Conservation (phyloP, 2,113 vertebrate species). For the Jacana jacana region DNA sequence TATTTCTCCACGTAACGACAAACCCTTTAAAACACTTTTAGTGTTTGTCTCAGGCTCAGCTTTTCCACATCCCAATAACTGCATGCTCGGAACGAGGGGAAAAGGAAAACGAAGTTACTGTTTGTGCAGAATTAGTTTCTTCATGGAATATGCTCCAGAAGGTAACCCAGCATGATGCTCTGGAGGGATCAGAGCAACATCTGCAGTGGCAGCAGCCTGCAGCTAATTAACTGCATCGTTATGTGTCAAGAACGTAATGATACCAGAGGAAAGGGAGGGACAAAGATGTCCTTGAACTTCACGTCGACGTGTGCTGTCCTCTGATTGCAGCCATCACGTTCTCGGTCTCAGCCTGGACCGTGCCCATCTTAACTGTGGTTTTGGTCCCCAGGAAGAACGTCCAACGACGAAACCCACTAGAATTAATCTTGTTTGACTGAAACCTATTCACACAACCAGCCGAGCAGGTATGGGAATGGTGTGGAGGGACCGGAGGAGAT, state of each 20-base stretch:
- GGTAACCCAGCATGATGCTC: neutral
- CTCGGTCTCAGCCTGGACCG: neutral
- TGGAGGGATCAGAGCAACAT: neutral
- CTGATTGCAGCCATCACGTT: neutral
- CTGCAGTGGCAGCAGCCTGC: neutral
- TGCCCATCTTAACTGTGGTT: neutral
- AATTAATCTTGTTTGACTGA: neutral
- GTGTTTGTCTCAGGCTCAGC: neutral
- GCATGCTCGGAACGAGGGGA: neutral
- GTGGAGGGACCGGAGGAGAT: neutral
- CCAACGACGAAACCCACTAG: neutral
- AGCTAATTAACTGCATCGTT: neutral
- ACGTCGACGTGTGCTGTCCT: rapidly evolving
- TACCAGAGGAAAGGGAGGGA: neutral
- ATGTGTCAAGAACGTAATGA: neutral
- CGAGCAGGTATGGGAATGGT: neutral
- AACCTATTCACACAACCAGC: neutral
- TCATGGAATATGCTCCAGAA: neutral
- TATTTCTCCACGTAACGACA: neutral
- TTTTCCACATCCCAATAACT: neutral
- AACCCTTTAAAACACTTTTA: neutral
- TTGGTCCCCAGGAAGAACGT: neutral
- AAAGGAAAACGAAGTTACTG: neutral
- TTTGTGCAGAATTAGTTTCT: neutral
- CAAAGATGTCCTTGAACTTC: neutral